phyloP scores from a whole-genome alignment of 2,113 vertebrate genomes.

The Xiphias gladius region DNA sequence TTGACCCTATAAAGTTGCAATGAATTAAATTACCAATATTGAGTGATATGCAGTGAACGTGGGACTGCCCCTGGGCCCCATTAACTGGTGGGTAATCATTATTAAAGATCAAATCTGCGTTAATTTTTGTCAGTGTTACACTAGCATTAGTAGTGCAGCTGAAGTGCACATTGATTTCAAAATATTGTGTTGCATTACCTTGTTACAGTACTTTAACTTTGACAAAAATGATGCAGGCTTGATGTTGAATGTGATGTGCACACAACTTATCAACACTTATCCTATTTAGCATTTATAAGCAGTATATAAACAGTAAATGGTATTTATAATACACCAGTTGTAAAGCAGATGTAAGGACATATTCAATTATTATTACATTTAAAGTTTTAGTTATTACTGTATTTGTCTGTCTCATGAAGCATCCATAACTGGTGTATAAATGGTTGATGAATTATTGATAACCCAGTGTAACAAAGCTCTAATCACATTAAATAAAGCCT shows the following conservation, averaged over 20 bases:
- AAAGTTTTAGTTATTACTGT: not conserved
- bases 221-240: not conserved
- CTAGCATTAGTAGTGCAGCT: not conserved
- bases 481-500: not conserved
- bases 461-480: too few relatives aligned
- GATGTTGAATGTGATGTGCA: not conserved
- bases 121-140: not conserved
- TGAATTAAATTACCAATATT: slow-evolving; percentile 6
- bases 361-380: not conserved
- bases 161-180: not conserved
- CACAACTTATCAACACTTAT: not conserved
- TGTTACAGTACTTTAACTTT: not conserved
- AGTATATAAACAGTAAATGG: not conserved
- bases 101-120: not conserved
- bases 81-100: not conserved
- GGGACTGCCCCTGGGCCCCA: not conserved
- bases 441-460: too few relatives aligned
- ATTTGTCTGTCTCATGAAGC: not conserved
- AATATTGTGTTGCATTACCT: not conserved
- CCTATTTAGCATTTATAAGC: not conserved
- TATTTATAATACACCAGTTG: not conserved
- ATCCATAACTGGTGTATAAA: not conserved
- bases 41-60: not conserved
- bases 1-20: not conserved
- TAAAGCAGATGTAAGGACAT: not conserved